phyloP scores from a whole-genome alignment of 1,140 invertebrate genomes.

The Sipha flava region DNA sequence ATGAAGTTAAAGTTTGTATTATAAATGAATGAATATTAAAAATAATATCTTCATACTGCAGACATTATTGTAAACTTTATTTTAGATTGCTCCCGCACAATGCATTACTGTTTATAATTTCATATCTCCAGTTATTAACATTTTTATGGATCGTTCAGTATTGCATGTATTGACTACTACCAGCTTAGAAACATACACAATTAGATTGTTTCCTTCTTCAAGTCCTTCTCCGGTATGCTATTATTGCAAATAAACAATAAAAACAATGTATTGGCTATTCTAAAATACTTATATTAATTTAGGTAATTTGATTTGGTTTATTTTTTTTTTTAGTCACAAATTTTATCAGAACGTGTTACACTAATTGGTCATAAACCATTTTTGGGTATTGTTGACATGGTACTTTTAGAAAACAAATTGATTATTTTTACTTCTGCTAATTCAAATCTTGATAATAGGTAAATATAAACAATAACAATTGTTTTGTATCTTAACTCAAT shows the following conservation, averaged over 20 bases:
- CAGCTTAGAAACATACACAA: slow-evolving; percentile 69
- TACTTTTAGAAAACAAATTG: slow-evolving; percentile 54
- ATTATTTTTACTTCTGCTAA: slow-evolving; percentile 57
- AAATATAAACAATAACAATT: slow-evolving; percentile 39
- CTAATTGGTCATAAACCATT: slow-evolving; percentile 64
- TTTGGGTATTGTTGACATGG: slow-evolving; percentile 57
- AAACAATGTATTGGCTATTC: no score
- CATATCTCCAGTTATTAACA: slow-evolving; percentile 57
- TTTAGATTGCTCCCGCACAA: slow-evolving; percentile 38
- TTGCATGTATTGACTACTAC: slow-evolving; percentile 67
- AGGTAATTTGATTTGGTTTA: not conserved
- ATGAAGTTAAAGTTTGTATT: not conserved
- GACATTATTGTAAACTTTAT: slow-evolving; percentile 14
- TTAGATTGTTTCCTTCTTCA: slow-evolving; percentile 51
- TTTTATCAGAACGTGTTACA: slow-evolving; percentile 53
- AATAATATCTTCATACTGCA: not conserved
- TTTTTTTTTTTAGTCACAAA: slow-evolving; percentile 3
- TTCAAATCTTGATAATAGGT: slow-evolving; percentile 36
- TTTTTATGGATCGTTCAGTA: slow-evolving; percentile 58
- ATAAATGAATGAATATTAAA: not conserved
- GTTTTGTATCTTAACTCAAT: not conserved
- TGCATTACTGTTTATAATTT: slow-evolving; percentile 52
- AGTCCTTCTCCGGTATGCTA: not conserved
- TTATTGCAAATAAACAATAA: no score
- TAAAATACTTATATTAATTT: not conserved